phyloP scores from a whole-genome alignment of 2,888 invertebrate genomes.

The Conistra vaccinii region DNA sequence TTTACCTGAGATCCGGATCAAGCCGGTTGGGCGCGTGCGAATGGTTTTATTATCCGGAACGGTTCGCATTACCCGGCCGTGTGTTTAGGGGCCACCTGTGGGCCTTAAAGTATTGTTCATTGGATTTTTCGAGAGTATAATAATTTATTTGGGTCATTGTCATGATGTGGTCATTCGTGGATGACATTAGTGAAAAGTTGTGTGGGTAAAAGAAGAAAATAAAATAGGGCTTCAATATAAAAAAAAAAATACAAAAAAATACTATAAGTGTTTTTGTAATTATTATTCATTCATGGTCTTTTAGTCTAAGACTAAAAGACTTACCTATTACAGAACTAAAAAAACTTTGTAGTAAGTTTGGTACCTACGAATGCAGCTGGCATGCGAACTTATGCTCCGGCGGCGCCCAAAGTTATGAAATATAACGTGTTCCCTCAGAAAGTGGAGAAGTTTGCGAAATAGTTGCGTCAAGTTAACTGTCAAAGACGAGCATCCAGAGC shows the following conservation, averaged over 20 bases:
- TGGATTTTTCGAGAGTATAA: constrained; percentile 22
- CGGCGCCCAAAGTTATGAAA: constrained; percentile 49
- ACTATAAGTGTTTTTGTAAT: too few species aligned
- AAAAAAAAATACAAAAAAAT: too few species aligned
- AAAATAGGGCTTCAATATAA: not conserved
- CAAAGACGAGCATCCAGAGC: constrained; percentile 49
- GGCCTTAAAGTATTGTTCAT: constrained; percentile 35
- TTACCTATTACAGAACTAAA: constrained; percentile 3
- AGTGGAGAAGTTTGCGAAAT: constrained; percentile 60
- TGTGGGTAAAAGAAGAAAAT: too few species aligned
- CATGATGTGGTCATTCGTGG: constrained; percentile 3
- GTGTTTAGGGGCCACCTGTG: constrained; percentile 80
- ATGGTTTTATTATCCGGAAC: constrained; percentile 80
- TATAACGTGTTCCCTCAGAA: constrained; percentile 53
- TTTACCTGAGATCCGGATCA: constrained; percentile 73
- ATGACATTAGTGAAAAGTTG: not conserved
- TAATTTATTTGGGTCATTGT: not conserved
- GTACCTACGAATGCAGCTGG: constrained; percentile 35
- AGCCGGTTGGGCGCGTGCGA: constrained; percentile 71
- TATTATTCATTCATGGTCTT: too few species aligned
- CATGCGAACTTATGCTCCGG: constrained; percentile 32
- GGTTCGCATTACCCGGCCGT: constrained; percentile 63
- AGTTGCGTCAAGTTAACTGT: constrained; percentile 62
- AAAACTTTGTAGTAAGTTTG: constrained; percentile 19
- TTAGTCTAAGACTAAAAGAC: not conserved